Percentiles rank a stretch among this genome's conserved stretches.
Conservation (phyloP, 2,113 vertebrate species). For the Carassius carassius region DNA sequence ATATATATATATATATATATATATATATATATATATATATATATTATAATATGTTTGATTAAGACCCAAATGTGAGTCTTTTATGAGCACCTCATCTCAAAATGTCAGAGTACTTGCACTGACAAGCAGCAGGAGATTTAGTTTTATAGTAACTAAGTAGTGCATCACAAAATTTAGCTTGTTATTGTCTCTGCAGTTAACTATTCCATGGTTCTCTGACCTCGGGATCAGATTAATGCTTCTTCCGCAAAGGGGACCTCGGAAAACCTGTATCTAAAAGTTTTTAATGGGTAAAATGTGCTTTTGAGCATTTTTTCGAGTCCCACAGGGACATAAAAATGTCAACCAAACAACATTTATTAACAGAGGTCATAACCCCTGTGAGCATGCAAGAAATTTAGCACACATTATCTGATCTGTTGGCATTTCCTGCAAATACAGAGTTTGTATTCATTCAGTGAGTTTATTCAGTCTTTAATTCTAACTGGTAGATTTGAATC, state of each 20-base stretch:
- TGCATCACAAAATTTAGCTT: neutral
- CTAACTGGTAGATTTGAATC: slow-evolving; percentile 44
- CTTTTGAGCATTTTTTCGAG: slow-evolving; percentile 41
- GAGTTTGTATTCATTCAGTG: slow-evolving; percentile 26
- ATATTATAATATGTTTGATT: too few species aligned
- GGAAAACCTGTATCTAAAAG: neutral
- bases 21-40: too few species aligned
- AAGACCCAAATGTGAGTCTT: too few species aligned
- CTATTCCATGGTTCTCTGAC: neutral
- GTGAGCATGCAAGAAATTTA: slow-evolving; percentile 62
- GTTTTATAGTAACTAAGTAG: neutral
- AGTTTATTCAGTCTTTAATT: slow-evolving; percentile 45
- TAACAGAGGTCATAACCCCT: slow-evolving; percentile 66
- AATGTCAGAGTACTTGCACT: neutral
- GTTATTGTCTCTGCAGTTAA: neutral
- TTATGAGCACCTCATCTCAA: neutral
- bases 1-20: too few species aligned
- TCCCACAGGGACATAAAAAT: slow-evolving; percentile 61
- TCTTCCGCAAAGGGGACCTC: neutral
- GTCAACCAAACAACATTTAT: slow-evolving; percentile 62
- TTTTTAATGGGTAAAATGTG: slow-evolving; percentile 21
- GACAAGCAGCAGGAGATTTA: neutral
- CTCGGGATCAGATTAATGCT: neutral
- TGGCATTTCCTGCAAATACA: slow-evolving; percentile 78
- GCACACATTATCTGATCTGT: slow-evolving; percentile 68